Percentiles rank a stretch among this genome's conserved stretches.
These are phyloP conservation scores for Mesaphorura yosii DNA, from an alignment of 1,140 invertebrate species.

Conservation along the genomic window DNA sequence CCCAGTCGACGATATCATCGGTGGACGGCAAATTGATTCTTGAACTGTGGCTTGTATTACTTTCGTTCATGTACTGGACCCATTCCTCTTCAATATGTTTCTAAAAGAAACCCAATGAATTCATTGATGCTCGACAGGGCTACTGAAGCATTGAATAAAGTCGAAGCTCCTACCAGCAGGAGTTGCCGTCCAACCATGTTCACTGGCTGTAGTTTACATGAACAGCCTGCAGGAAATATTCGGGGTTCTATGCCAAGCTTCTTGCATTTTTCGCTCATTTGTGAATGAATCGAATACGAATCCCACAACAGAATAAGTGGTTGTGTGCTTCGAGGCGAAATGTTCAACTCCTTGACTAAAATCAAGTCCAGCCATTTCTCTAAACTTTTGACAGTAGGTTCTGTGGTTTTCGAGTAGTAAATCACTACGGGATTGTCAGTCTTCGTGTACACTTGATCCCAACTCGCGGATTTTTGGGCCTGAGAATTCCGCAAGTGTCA, in stretches of 20 bases:
- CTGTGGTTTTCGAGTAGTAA: conserved; percentile 6
- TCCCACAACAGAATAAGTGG: conserved; percentile 17
- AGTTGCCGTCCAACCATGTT: conserved; percentile 4
- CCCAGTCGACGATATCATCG: conserved; percentile 13
- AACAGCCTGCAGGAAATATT: conserved; percentile 22
- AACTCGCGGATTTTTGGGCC: not conserved
- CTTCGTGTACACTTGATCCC: conserved; percentile 1
- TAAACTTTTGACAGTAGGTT: not conserved
- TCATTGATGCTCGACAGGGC: not conserved
- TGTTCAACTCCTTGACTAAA: conserved; percentile 10
- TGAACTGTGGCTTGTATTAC: not conserved
- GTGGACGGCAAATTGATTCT: conserved; percentile 9
- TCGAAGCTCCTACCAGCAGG: not conserved
- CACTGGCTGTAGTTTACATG: conserved; percentile 25
- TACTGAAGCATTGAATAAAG: not conserved
- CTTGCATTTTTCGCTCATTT: not conserved
- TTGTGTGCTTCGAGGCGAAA: conserved; percentile 1
- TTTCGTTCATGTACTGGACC: not conserved
- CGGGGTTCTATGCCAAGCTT: not conserved
- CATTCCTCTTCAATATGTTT: conserved; percentile 6
- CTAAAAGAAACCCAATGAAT: conserved; percentile 4
- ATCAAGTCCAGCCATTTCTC: conserved; percentile 10
- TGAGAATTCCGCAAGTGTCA: not conserved
- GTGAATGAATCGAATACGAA: conserved; percentile 16
- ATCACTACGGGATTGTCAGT: conserved; percentile 5